Conservation (phyloP, 1,140 invertebrate species). For the Nylanderia fulva region DNA sequence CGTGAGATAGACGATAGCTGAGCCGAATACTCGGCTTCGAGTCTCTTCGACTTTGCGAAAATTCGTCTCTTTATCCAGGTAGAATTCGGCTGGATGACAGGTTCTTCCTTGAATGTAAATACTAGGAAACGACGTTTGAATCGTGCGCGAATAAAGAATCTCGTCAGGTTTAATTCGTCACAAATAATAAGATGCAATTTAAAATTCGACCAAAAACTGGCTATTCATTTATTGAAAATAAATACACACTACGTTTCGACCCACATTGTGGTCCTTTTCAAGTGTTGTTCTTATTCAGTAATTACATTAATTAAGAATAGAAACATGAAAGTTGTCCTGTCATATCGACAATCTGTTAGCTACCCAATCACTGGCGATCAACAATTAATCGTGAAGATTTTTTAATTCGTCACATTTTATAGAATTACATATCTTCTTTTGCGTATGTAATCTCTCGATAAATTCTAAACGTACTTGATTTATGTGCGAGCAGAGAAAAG, state of each 20-base stretch:
- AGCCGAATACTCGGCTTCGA: conserved; percentile 45
- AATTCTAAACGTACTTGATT: background rate
- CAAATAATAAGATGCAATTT: no score
- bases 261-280: no score
- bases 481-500: background rate
- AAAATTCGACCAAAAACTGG: no score
- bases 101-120: background rate
- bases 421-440: background rate
- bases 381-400: no score
- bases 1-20: conserved; percentile 54
- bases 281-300: no score
- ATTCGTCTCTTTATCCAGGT: conserved; percentile 15
- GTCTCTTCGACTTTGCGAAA: conserved; percentile 36
- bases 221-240: no score
- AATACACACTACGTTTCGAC: no score
- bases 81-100: background rate
- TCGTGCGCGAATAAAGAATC: no score
- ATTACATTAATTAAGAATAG: no score
- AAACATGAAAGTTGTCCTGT: no score
- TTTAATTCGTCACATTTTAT: background rate
- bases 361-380: no score
- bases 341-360: no score
- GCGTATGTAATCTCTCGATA: background rate
- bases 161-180: background rate
- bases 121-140: background rate